These are phyloP conservation scores for Pristiophorus japonicus DNA, from an alignment of 2,113 vertebrate genomes.

Conservation along the genomic window DNA sequence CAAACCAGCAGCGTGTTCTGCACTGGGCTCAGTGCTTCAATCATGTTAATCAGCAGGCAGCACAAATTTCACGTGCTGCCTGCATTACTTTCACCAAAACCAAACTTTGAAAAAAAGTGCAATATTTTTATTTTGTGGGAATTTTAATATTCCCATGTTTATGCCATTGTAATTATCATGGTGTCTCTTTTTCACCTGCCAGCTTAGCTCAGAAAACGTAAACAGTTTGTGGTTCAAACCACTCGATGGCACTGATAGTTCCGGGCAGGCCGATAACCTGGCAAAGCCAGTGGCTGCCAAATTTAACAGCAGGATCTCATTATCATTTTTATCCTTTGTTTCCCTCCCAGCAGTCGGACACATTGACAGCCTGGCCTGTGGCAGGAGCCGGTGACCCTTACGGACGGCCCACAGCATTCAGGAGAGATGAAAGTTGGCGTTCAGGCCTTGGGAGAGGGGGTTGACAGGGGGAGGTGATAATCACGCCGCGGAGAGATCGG, in stretches of 20 bases:
- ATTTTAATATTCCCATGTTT: neutral
- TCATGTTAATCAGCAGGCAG: too few relatives aligned
- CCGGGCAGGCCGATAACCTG: neutral
- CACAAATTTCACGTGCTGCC: too few relatives aligned
- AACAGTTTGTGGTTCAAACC: neutral
- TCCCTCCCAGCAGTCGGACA: neutral
- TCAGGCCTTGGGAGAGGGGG: too few relatives aligned
- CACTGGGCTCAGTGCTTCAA: too few relatives aligned
- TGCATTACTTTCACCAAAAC: neutral
- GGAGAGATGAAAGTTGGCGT: neutral
- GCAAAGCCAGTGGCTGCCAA: neutral
- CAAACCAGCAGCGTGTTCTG: too few relatives aligned
- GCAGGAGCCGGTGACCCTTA: neutral
- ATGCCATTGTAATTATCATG: neutral
- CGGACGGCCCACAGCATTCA: neutral
- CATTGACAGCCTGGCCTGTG: neutral
- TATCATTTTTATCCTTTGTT: neutral
- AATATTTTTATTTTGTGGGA: neutral
- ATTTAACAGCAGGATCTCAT: neutral
- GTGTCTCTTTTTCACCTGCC: neutral
- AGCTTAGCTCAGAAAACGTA: neutral
- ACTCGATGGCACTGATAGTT: neutral
- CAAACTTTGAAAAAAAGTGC: neutral
- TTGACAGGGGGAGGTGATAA: too few relatives aligned
- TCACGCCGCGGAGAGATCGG: too few relatives aligned